These are phyloP conservation scores for Cryptomyrus ogoouensis DNA, from an alignment of 2,113 vertebrate genomes.

Conservation along the genomic window DNA sequence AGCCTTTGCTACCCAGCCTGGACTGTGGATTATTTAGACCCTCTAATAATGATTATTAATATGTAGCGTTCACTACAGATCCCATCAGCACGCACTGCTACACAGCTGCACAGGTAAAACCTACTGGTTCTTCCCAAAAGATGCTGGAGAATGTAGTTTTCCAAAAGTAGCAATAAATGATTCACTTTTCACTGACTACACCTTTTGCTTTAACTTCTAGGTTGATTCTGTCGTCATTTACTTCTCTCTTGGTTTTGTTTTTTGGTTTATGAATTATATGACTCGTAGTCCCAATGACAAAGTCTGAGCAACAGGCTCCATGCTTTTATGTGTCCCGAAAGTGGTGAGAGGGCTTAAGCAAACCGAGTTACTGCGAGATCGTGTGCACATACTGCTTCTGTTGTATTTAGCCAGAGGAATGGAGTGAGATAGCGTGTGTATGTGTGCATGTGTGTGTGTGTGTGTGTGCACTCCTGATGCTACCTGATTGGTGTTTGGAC, in stretches of 20 bases:
- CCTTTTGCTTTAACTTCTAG: constrained; percentile 17
- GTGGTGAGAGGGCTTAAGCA: background rate
- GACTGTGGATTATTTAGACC: constrained; percentile 46
- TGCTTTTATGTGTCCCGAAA: background rate
- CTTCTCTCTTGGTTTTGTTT: background rate
- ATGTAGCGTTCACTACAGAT: constrained; percentile 43
- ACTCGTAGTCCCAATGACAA: background rate
- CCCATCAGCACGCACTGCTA: constrained; percentile 27
- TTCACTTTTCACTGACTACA: constrained; percentile 51
- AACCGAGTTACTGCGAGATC: background rate
- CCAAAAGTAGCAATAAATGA: constrained; percentile 62
- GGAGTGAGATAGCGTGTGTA: background rate
- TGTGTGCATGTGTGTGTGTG: background rate
- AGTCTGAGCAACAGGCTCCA: background rate
- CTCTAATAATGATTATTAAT: constrained; percentile 51
- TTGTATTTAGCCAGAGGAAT: background rate
- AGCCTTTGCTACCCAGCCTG: constrained; percentile 52
- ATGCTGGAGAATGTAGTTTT: constrained; percentile 63
- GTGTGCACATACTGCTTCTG: background rate
- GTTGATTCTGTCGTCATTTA: constrained; percentile 5
- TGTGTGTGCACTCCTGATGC: constrained; percentile 5
- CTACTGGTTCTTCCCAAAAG: constrained; percentile 50
- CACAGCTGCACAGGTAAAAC: constrained; percentile 57
- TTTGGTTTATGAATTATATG: background rate
- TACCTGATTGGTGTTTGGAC: constrained; percentile 9